Evolutionary conservation across 2,797 vertebrate species (phyloP).

Genomic region (Leuciscus waleckii): DNA sequence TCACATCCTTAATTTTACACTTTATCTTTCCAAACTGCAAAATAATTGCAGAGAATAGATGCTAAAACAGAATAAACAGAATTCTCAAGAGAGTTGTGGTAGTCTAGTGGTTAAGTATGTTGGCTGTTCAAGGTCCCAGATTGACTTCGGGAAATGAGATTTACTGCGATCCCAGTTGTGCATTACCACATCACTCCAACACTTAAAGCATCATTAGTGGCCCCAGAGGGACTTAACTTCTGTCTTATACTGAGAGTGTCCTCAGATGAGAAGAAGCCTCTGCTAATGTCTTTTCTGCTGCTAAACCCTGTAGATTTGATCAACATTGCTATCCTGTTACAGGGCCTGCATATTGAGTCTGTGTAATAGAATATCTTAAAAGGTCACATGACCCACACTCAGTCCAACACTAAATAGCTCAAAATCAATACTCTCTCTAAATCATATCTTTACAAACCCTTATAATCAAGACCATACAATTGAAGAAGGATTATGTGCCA

Average conservation of each 20-base stretch:
- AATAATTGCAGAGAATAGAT: not conserved
- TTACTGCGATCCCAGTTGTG: not conserved
- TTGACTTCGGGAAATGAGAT: not conserved
- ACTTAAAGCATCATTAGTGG: not conserved
- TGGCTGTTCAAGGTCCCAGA: not conserved
- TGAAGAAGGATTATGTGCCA: not conserved
- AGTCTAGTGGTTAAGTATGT: not conserved
- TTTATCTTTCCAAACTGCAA: not conserved
- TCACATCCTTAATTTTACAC: not conserved
- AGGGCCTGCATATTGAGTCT: slow-evolving; percentile 1
- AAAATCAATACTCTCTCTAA: slow-evolving; percentile 64
- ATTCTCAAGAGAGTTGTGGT: not conserved
- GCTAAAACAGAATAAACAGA: not conserved
- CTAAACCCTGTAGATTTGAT: not conserved
- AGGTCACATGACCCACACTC: not conserved
- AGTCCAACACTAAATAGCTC: slow-evolving; percentile 39
- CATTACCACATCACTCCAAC: slow-evolving; percentile 11
- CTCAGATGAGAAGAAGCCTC: slow-evolving; percentile 18
- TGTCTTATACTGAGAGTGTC: not conserved
- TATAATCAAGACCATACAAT: slow-evolving; percentile 56
- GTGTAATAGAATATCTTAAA: slow-evolving; percentile 10
- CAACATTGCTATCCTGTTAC: slow-evolving; percentile 1
- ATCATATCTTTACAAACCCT: slow-evolving; percentile 56
- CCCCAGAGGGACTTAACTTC: not conserved
- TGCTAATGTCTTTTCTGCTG: slow-evolving; percentile 1